Percentiles rank a stretch among this genome's conserved stretches.
phyloP scores from a whole-genome alignment of 1,140 invertebrate species.

The Ptiloglossa arizonensis region DNA sequence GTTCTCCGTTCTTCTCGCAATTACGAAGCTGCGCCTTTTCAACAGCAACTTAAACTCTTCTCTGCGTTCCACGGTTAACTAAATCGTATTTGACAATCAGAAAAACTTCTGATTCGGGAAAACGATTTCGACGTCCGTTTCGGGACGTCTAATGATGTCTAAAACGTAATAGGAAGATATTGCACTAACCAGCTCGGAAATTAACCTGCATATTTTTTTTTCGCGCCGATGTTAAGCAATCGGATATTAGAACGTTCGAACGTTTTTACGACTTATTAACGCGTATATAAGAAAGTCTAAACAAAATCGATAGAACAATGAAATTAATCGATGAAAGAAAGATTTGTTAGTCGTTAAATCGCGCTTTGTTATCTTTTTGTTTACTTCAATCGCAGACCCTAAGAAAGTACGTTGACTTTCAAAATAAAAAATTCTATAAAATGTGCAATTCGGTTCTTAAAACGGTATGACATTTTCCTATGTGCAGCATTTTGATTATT shows the following conservation, averaged over 20 bases:
- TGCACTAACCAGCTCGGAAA: slow-evolving; percentile 45
- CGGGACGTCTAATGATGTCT: neutral
- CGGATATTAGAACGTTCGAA: neutral
- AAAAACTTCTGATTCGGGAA: neutral
- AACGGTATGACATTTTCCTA: slow-evolving; percentile 1
- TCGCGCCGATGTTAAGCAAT: neutral
- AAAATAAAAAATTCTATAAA: slow-evolving; percentile 23
- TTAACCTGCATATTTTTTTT: slow-evolving; percentile 11
- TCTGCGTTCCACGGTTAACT: neutral
- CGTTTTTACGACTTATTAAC: neutral
- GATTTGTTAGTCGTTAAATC: slow-evolving; percentile 23
- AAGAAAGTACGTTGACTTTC: neutral
- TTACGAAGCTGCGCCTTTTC: neutral
- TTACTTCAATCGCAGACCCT: slow-evolving; percentile 38
- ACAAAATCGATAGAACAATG: neutral
- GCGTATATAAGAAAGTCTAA: neutral
- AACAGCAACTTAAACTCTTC: slow-evolving; percentile 1
- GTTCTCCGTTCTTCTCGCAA: slow-evolving; percentile 25
- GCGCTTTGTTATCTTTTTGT: slow-evolving; percentile 20
- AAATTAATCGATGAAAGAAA: slow-evolving; percentile 32
- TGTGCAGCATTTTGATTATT: slow-evolving; percentile 10
- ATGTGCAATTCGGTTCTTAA: slow-evolving; percentile 1
- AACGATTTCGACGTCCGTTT: slow-evolving; percentile 7
- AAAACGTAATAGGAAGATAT: slow-evolving; percentile 31
- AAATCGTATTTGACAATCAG: neutral